phyloP scores from a whole-genome alignment of 2,113 vertebrate species.

The Pterocles orientalis region DNA sequence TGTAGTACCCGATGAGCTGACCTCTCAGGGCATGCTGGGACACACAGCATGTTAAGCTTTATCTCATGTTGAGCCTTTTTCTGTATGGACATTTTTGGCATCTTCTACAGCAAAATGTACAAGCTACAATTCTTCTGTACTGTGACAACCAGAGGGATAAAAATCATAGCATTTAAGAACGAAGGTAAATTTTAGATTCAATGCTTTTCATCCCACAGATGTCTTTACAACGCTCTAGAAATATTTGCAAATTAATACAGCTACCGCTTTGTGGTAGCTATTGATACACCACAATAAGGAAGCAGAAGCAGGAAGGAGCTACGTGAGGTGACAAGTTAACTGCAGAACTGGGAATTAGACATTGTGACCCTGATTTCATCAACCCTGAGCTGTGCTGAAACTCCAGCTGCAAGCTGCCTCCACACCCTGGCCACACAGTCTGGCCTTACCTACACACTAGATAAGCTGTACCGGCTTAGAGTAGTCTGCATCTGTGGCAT shows the following conservation, averaged over 20 bases:
- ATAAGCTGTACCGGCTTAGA: neutral
- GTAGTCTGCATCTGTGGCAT: neutral
- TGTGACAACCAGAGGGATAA: neutral
- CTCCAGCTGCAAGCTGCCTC: neutral
- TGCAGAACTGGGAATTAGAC: neutral
- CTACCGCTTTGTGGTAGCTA: neutral
- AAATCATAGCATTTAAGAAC: neutral
- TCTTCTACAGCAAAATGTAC: neutral
- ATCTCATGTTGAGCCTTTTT: neutral
- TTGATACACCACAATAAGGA: neutral
- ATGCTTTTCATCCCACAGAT: neutral
- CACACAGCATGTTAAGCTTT: neutral
- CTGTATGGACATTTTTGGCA: neutral
- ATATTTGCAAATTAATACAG: neutral
- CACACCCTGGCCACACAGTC: neutral
- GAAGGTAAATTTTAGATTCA: neutral
- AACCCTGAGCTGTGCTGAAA: neutral
- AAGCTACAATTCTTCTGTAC: neutral
- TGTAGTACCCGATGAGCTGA: constrained; percentile 72
- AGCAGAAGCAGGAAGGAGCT: neutral
- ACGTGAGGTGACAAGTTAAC: neutral
- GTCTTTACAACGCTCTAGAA: neutral
- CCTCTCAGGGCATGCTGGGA: constrained; percentile 66
- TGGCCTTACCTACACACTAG: neutral
- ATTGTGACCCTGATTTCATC: neutral